Conservation (phyloP, 2,888 invertebrate species). For the Lathronympha strigana region DNA sequence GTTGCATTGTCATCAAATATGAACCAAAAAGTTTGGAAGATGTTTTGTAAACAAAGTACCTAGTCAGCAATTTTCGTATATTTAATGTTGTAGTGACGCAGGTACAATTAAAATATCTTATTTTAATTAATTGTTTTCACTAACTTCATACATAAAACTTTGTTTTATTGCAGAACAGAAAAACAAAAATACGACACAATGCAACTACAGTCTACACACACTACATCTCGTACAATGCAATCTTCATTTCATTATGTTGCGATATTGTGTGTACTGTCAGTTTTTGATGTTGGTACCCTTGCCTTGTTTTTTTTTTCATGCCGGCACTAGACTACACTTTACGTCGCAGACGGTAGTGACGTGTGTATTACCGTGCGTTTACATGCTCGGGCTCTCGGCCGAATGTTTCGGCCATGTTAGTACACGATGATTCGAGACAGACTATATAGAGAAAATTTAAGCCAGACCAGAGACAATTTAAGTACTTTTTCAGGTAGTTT, state of each 20-base stretch:
- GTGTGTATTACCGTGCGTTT: too few species aligned
- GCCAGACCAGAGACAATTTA: too few species aligned
- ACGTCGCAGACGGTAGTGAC: too few species aligned
- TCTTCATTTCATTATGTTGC: background rate
- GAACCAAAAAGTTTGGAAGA: slow-evolving; percentile 60
- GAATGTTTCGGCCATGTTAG: too few species aligned
- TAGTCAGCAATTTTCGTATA: background rate
- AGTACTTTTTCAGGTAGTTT: too few species aligned
- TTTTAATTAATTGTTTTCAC: background rate
- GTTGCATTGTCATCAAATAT: slow-evolving; percentile 58
- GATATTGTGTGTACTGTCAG: background rate
- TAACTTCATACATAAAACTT: slow-evolving; percentile 12
- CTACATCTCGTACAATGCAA: slow-evolving; percentile 6
- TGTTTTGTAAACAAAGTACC: slow-evolving; percentile 39
- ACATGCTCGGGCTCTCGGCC: too few species aligned
- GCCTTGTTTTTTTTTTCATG: too few species aligned
- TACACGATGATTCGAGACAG: too few species aligned
- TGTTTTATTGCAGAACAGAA: background rate
- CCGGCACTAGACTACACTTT: too few species aligned
- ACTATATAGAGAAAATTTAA: too few species aligned
- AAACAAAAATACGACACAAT: slow-evolving; percentile 7
- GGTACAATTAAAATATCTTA: background rate
- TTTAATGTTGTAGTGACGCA: background rate
- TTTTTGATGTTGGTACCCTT: background rate
- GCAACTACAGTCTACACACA: background rate